Conservation (phyloP, 2,888 invertebrate genomes). For the Mythimna pallens region DNA sequence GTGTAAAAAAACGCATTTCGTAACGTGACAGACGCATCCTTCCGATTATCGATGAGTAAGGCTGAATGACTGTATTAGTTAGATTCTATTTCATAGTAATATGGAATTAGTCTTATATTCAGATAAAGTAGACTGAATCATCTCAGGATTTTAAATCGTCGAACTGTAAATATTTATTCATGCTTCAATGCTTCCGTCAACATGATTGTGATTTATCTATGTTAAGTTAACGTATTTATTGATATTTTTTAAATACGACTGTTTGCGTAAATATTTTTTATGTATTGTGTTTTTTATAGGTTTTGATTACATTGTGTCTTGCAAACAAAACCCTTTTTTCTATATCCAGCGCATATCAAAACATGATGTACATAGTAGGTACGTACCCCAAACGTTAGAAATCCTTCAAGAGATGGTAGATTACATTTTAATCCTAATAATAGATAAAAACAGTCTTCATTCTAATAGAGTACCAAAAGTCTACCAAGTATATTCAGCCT, state of each 20-base stretch:
- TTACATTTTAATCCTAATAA: no score
- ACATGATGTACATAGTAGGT: no score
- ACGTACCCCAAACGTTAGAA: no score
- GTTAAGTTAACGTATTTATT: slow-evolving; percentile 7
- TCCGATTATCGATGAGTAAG: slow-evolving; percentile 69
- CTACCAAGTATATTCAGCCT: no score
- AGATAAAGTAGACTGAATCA: slow-evolving; percentile 15
- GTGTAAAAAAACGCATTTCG: slow-evolving; percentile 52
- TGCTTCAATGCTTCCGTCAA: slow-evolving; percentile 35
- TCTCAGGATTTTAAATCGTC: slow-evolving; percentile 15
- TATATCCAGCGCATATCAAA: not conserved
- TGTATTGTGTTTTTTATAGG: not conserved
- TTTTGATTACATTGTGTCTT: slow-evolving; percentile 2
- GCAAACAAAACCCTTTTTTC: not conserved
- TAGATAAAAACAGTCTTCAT: no score
- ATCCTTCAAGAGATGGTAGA: no score
- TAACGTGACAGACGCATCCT: slow-evolving; percentile 63
- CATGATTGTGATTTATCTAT: slow-evolving; percentile 8
- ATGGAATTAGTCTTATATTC: not conserved
- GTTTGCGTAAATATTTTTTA: slow-evolving; percentile 11
- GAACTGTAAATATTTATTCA: slow-evolving; percentile 20
- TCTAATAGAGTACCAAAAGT: no score
- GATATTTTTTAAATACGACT: not conserved
- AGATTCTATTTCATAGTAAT: slow-evolving; percentile 24
- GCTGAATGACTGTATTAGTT: slow-evolving; percentile 30